Conservation (phyloP, 2,113 vertebrate genomes). For the Mirounga angustirostris region DNA sequence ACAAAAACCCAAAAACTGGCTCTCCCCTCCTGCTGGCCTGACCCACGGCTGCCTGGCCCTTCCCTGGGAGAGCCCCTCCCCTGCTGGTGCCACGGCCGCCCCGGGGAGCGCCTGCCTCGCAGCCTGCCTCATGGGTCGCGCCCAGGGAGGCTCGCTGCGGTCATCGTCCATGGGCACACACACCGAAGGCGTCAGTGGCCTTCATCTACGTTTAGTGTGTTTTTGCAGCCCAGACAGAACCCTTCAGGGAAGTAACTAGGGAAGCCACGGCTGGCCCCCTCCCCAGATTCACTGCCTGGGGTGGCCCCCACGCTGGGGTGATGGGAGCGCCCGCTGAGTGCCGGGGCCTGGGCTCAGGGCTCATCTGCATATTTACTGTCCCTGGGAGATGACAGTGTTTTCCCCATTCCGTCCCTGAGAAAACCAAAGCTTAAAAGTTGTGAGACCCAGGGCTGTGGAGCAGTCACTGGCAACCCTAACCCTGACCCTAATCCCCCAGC, state of each 20-base stretch:
- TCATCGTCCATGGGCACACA: background rate
- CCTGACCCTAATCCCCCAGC: background rate
- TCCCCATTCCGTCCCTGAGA: background rate
- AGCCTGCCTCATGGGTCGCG: rapidly evolving
- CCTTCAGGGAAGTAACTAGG: background rate
- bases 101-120: background rate
- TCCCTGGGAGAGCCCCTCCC: background rate
- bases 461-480: background rate
- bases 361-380: background rate
- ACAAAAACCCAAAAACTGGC: too few relatives aligned
- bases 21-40: rapidly evolving
- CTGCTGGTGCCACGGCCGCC: background rate
- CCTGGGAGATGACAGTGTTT: background rate
- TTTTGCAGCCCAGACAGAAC: background rate
- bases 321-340: background rate
- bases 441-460: background rate
- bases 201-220: too few relatives aligned
- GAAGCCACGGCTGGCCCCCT: background rate
- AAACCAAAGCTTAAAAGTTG: background rate
- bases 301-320: background rate
- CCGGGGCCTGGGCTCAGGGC: background rate
- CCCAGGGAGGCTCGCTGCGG: background rate
- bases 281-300: background rate
- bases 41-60: background rate
- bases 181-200: background rate